Evolutionary conservation across 1,140 invertebrate genomes (phyloP), one percentile per base, ranked within the genome.

Genomic region (Drosophila triauraria): DNA sequence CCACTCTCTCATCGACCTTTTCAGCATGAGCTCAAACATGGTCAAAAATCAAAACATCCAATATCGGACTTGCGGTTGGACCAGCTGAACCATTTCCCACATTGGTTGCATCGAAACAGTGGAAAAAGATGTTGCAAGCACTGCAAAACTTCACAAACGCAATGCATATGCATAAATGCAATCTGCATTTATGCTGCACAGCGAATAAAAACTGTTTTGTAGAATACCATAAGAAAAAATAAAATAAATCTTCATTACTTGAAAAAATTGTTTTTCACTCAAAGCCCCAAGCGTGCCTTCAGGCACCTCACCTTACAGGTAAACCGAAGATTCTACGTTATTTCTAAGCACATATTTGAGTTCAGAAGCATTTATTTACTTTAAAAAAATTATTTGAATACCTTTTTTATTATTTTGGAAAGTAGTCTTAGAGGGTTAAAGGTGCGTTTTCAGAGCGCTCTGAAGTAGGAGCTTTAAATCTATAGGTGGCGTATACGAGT

Each of bases 121-220:
- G 64, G 47, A 38, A 68, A 43, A 59, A 58, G 12, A 38, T 44
- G 47, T 15, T 68, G 64, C 47, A 68, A 51, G 47, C 38, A 51
- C 38, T 53, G 40, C n/a, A 51, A 68, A 44, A 53, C 6, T 25
- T 63, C 57, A 17, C 12, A 59, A 38, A 53, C 23, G 1, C 57
- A 59, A 32, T 47, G 57, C 35, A 46, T 48, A 12, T 59, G 27
- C 27, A 46, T 27, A 59, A 59, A 59, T 59, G 57, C 27, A 27
- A 58, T 30, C 6, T 56, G 38, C 20, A 46, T 32, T 59, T 59
- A 46, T 59, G 27, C 42, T 59, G 15, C 17, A 60, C 58, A 17
- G n/a, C 20, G 4, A 61, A 42, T 12, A 50, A 53, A 63, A 32
- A 53, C 25, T 13, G 58, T 25, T 62, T 44, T 23, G 13, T 62